Conservation (phyloP, 2,888 invertebrate genomes). For the Caenorhabditis afra region DNA sequence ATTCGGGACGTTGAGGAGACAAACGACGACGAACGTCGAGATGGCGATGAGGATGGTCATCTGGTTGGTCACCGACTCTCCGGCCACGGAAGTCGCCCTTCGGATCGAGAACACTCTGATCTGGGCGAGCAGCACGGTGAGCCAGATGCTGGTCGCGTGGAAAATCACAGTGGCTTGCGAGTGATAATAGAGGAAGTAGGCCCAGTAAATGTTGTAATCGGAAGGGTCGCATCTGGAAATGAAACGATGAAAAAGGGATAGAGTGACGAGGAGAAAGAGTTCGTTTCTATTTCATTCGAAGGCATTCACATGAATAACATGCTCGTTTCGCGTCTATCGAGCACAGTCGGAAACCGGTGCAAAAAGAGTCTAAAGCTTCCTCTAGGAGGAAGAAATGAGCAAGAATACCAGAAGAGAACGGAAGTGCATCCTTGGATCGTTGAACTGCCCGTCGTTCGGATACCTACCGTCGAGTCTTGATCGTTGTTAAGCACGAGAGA, state of each 20-base stretch:
- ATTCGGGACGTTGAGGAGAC: constrained; percentile 77
- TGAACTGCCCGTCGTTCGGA: not conserved
- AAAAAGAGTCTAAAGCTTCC: constrained; percentile 14
- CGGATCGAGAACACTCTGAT: constrained; percentile 82
- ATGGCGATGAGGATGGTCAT: constrained; percentile 71
- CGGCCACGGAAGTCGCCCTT: constrained; percentile 75
- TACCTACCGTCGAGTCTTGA: not conserved
- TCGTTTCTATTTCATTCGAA: not conserved
- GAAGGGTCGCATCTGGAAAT: constrained; percentile 69
- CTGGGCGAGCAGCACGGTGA: constrained; percentile 82
- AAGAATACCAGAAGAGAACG: constrained; percentile 27
- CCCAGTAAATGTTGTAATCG: constrained; percentile 81
- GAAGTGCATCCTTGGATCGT: too few species aligned
- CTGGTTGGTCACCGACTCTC: constrained; percentile 65
- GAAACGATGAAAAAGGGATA: not conserved
- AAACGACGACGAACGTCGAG: constrained; percentile 70
- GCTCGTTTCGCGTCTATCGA: constrained; percentile 26
- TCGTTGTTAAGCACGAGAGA: not conserved
- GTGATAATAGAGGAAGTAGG: constrained; percentile 82
- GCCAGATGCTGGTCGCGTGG: constrained; percentile 82
- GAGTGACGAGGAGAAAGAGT: not conserved
- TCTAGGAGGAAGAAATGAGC: constrained; percentile 6
- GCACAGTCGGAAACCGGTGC: constrained; percentile 26
- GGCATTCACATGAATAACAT: constrained; percentile 21
- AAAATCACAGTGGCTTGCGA: constrained; percentile 82